Evolutionary conservation across 1,140 invertebrate genomes (phyloP), one percentile per base, ranked within the genome.

Genomic region (Lanistes nyassanus): DNA sequence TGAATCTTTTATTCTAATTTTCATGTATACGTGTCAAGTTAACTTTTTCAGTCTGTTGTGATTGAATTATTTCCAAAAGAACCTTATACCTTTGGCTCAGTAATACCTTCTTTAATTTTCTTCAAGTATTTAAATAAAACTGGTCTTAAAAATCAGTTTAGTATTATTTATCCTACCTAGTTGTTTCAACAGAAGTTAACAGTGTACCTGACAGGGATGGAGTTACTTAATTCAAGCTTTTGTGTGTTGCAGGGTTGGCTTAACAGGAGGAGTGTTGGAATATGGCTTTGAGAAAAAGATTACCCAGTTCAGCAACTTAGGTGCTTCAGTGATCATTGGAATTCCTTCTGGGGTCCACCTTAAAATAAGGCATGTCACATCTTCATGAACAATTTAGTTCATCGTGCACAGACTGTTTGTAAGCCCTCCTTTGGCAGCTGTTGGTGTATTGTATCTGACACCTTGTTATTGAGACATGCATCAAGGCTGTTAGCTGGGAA

Each of bases 211-310:
- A 47, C 9, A 13, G 19, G 19, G 9, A 47, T 47, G 42, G 42
- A 47, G 2, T 9, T 0, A 13, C 19, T 47, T 16, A 47, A 13
- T 47, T 9, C 42, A 13, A 16, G 9, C 1, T 47, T 51, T 26
- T 71, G 23, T 75, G 56, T 6, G 31, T 34, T 60, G 42, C 73
- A 97, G 95, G 89, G 90, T 93, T 77, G 96, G 97, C 29, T 95
- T 95, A 11, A 94, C 96, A 88, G 96, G 96, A 37, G 93, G 93
- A 3, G 90, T 95, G 74, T 87, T 96, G 0, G 96, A 98, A 86
- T 98, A 97, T 87, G 96, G 96, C 0, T 94, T 94, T 39, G 95
- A 98, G 83, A 98, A 97, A 81, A 96, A 95, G 89, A 92, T 98
- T 23, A 96, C 97, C 0, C 93, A 96, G 85, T 94, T 96, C 82